A percentile compares a stretch with the other conserved stretches of the same genome.
Evolutionary conservation across 2,797 vertebrate genomes (phyloP).

Genomic region (Hemitrygon akajei): DNA sequence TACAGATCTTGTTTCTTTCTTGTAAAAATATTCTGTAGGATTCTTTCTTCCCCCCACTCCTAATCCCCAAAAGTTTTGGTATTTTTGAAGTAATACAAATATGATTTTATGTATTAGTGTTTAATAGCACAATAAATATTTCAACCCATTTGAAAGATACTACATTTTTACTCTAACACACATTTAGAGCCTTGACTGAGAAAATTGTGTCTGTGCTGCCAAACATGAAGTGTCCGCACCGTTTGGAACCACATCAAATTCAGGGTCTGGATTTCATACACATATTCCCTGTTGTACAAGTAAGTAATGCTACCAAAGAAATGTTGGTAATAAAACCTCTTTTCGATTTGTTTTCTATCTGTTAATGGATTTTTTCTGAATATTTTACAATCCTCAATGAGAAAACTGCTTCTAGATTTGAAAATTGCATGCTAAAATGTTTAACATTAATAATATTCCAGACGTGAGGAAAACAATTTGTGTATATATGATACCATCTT

Average conservation of each 20-base stretch:
- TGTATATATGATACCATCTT: no score
- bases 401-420: background rate
- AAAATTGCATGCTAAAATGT: background rate
- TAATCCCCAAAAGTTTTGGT: background rate
- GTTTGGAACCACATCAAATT: constrained; percentile 94
- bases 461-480: no score
- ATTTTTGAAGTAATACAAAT: background rate
- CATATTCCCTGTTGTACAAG: constrained; percentile 94
- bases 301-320: constrained; percentile 45
- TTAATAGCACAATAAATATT: background rate
- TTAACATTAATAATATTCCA: background rate
- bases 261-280: constrained; percentile 97
- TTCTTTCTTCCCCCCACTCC: background rate
- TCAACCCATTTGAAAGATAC: background rate
- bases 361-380: background rate
- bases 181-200: constrained; percentile 82
- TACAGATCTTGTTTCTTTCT: background rate
- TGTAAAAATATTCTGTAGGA: background rate
- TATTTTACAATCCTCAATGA: background rate
- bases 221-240: constrained; percentile 95
- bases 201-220: constrained; percentile 94
- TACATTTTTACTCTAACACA: constrained; percentile 9
- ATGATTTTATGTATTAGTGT: background rate
- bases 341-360: background rate
- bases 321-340: background rate